phyloP scores from a whole-genome alignment of 2,888 invertebrate species.

The Prostheceraeus crozeri region DNA sequence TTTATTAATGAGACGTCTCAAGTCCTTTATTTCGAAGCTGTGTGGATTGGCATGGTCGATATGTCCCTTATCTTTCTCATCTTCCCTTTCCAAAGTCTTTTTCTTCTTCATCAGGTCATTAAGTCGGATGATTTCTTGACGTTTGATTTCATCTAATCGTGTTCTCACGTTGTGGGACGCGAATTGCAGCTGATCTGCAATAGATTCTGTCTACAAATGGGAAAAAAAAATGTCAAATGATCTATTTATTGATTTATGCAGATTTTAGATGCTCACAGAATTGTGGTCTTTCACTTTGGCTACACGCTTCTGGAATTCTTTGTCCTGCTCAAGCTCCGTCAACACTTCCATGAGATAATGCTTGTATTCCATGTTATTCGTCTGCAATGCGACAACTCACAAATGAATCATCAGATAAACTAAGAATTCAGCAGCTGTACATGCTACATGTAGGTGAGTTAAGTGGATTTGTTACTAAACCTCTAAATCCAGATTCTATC shows the following conservation, averaged over 20 bases:
- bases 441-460: too few relatives aligned
- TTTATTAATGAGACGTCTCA: constrained; percentile 53
- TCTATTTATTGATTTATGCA: constrained; percentile 13
- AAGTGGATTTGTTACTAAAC: too few relatives aligned
- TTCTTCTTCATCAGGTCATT: constrained; percentile 62
- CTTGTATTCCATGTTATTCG: constrained; percentile 63
- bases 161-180: constrained; percentile 78
- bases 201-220: constrained; percentile 70
- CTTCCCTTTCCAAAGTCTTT: constrained; percentile 29
- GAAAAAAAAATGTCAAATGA: constrained; percentile 26
- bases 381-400: too few relatives aligned
- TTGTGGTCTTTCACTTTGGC: constrained; percentile 23
- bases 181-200: constrained; percentile 79
- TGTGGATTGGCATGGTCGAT: constrained; percentile 79
- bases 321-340: constrained; percentile 75
- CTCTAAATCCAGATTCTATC: too few relatives aligned
- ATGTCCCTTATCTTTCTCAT: constrained; percentile 61
- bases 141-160: constrained; percentile 81
- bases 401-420: too few relatives aligned
- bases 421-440: too few relatives aligned
- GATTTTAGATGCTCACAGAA: neutral
- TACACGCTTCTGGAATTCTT: constrained; percentile 47
- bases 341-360: constrained; percentile 82
- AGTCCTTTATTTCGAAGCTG: constrained; percentile 86
- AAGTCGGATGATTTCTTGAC: constrained; percentile 75